Evolutionary conservation across 2,888 invertebrate species (phyloP).

Genomic region (Sisyra terminalis): DNA sequence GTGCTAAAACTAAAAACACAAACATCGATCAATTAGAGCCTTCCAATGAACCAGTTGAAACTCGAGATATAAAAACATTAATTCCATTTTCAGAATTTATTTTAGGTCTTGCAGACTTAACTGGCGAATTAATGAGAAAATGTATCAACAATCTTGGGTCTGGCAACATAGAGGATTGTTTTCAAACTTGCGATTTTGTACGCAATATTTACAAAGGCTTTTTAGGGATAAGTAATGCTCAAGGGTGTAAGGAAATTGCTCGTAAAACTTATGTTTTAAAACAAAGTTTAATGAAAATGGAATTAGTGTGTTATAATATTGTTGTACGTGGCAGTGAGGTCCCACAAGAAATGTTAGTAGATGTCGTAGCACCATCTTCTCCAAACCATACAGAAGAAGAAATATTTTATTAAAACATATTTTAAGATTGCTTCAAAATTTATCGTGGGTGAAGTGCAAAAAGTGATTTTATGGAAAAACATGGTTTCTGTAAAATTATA

Average conservation of each 20-base stretch:
- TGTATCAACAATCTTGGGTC: conserved; percentile 68
- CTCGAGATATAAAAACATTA: conserved; percentile 16
- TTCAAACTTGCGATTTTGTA: conserved; percentile 53
- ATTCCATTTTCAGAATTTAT: conserved; percentile 39
- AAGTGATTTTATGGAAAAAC: too few relatives aligned
- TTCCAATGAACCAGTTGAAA: conserved; percentile 10
- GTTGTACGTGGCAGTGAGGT: conserved; percentile 67
- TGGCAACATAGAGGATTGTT: conserved; percentile 57
- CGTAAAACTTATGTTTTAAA: conserved; percentile 55
- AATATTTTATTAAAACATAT: conserved; percentile 22
- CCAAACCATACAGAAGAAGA: conserved; percentile 31
- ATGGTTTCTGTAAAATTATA: too few relatives aligned
- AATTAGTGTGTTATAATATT: conserved; percentile 66
- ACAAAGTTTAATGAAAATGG: conserved; percentile 67
- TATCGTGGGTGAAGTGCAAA: not conserved
- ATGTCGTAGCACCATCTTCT: conserved; percentile 27
- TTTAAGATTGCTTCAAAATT: not conserved
- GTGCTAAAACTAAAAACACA: conserved; percentile 1
- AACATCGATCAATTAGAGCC: not conserved
- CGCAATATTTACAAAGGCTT: conserved; percentile 46
- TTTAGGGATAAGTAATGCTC: conserved; percentile 31
- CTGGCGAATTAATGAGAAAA: conserved; percentile 80
- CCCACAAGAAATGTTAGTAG: conserved; percentile 46
- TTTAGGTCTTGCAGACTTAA: conserved; percentile 71
- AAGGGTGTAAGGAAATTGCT: conserved; percentile 41